These are phyloP conservation scores for Tenrec ecaudatus DNA, from an alignment of 2,113 vertebrate species.

Conservation along the genomic window DNA sequence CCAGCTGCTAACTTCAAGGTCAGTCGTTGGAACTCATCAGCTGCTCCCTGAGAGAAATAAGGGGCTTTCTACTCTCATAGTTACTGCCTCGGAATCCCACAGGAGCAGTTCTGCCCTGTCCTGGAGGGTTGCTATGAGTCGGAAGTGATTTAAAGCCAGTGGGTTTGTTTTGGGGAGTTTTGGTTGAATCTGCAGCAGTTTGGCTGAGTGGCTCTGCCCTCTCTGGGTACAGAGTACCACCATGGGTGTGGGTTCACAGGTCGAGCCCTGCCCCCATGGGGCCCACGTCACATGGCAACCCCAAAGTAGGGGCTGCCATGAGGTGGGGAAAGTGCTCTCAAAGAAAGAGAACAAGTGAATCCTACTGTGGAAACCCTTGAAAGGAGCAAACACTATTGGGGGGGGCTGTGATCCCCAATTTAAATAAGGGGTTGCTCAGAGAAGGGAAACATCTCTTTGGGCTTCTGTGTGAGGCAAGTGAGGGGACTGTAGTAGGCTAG, in stretches of 20 bases:
- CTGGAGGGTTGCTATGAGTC: too few relatives aligned
- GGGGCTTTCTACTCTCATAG: too few relatives aligned
- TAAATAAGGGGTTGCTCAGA: not conserved
- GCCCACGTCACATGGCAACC: accelerated
- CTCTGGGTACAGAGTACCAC: not conserved
- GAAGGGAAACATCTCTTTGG: not conserved
- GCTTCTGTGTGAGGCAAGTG: not conserved
- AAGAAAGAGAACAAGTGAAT: accelerated
- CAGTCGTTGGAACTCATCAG: too few relatives aligned
- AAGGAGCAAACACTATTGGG: not conserved
- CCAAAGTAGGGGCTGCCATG: not conserved
- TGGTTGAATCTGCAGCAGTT: accelerated
- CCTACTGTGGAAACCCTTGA: accelerated
- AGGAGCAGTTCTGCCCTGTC: too few relatives aligned
- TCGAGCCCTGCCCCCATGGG: not conserved
- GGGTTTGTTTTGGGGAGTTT: too few relatives aligned
- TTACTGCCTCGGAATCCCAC: too few relatives aligned
- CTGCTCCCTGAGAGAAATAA: too few relatives aligned
- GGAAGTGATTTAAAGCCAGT: too few relatives aligned
- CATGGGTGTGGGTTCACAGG: too few relatives aligned
- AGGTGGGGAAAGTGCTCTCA: not conserved
- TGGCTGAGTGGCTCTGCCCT: not conserved
- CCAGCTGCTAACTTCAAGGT: too few relatives aligned
- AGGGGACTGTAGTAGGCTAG: not conserved
- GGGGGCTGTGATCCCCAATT: not conserved